These are phyloP conservation scores for Amniataba percoides DNA, from an alignment of 2,797 vertebrate genomes.

Conservation along the genomic window DNA sequence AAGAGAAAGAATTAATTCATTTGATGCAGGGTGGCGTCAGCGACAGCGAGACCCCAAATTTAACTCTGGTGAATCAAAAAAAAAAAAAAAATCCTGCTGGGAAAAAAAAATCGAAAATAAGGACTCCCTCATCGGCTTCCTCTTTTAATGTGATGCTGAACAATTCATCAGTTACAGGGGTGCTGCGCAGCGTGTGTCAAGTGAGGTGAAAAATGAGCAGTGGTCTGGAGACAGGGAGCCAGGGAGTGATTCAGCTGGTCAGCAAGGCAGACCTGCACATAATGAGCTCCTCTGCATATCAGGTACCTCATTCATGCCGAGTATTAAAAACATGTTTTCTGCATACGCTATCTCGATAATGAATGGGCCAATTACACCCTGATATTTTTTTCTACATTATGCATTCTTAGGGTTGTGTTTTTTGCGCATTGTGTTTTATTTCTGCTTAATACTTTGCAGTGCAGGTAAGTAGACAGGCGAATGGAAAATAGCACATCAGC, in stretches of 20 bases:
- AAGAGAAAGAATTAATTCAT: slow-evolving; percentile 9
- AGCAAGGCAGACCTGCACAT: slow-evolving; percentile 34
- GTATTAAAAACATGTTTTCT: slow-evolving; percentile 26
- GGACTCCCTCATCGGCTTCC: slow-evolving; percentile 12
- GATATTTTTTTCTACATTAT: slow-evolving; percentile 36
- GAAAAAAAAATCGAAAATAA: slow-evolving; percentile 1
- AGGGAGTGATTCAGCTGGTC: slow-evolving; percentile 48
- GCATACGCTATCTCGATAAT: slow-evolving; percentile 12
- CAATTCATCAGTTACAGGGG: slow-evolving; percentile 44
- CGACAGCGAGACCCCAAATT: neutral
- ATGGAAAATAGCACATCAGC: neutral
- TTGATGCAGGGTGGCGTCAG: neutral
- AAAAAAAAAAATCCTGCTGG: neutral
- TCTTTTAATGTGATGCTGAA: slow-evolving; percentile 26
- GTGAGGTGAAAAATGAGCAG: slow-evolving; percentile 40
- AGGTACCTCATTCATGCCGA: slow-evolving; percentile 31
- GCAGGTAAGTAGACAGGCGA: neutral
- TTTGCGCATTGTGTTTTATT: neutral
- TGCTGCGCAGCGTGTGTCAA: slow-evolving; percentile 39
- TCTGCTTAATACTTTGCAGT: neutral
- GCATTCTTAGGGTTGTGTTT: neutral
- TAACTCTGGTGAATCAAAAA: slow-evolving; percentile 29
- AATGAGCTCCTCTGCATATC: slow-evolving; percentile 54
- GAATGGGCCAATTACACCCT: slow-evolving; percentile 13
- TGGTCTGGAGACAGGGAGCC: slow-evolving; percentile 21